Conservation (phyloP, 2,113 vertebrate genomes). For the Dipodomys merriami region DNA sequence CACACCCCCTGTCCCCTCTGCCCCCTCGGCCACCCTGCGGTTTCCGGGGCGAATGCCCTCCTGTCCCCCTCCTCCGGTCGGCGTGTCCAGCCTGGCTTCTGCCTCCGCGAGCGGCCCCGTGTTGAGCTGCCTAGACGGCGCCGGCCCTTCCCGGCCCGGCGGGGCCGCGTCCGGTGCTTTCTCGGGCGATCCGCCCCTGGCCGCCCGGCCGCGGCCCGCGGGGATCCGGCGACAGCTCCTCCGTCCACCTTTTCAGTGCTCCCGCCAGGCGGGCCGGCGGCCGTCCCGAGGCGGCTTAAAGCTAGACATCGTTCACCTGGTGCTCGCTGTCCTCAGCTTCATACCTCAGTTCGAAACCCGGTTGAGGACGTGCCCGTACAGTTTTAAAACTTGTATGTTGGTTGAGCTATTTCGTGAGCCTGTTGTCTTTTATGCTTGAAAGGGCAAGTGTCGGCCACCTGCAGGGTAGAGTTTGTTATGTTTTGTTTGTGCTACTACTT, state of each 20-base stretch:
- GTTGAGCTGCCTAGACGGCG: not conserved
- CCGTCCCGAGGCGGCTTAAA: not conserved
- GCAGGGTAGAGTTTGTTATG: too few relatives aligned
- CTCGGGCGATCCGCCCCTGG: not conserved
- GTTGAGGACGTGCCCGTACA: not conserved
- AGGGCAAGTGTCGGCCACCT: not conserved
- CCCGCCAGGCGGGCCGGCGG: too few relatives aligned
- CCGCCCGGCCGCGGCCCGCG: too few relatives aligned
- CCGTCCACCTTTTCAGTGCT: too few relatives aligned
- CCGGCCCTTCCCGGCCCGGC: not conserved
- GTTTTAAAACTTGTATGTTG: not conserved
- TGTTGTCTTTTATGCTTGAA: constrained; percentile 44
- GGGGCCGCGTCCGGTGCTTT: not conserved
- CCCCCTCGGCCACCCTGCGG: not conserved
- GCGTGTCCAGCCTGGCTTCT: not conserved
- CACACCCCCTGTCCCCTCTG: not conserved
- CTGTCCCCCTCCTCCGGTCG: not conserved
- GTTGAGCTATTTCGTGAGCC: not conserved
- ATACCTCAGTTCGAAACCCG: not conserved
- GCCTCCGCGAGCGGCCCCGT: not conserved
- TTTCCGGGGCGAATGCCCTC: not conserved
- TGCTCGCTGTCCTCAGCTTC: not conserved
- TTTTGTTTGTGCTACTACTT: too few relatives aligned
- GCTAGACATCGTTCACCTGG: not conserved
- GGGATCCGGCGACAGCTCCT: too few relatives aligned